Evolutionary conservation across 2,797 vertebrate genomes (phyloP), one percentile per base, ranked within the genome.

Genomic region (Harpagifer antarcticus): DNA sequence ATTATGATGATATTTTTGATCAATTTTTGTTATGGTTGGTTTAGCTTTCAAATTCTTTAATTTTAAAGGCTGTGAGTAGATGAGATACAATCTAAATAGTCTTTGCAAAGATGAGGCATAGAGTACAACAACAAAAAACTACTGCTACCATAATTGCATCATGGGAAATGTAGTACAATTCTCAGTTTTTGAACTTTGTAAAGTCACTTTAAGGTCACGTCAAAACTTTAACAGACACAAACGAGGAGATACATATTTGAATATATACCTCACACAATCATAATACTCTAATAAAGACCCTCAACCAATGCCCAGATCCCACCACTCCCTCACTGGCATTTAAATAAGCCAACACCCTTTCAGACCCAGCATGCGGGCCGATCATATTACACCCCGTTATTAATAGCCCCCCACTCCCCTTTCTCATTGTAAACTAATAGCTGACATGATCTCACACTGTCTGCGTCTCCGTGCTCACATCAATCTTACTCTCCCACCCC

Each of bases 371-470:
- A n/a, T 23, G 47, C 56, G 77, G 56, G 42, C 71, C 9, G 85
- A 80, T 94, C 83, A 86, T 57, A 50, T 92, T 91, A 90, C 91
- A 88, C 54, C 68, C 62, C 72, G 82, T 75, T 94, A 93, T 94
- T 92, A 91, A 93, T 94, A 94, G 89, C 65, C 61, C 27, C 49
- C 56, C 72, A 89, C 87, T 89, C 85, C 72, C 45, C 72, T 90
- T 89, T 77, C 83, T 86, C 85, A 85, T 83, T 88, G 92, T 86
- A 88, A 92, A 90, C 47, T 45, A 86, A 93, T 88, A 83, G 75
- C 81, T 74, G 79, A 68, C 67, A 72, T 20, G 63, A 74, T 87
- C 76, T 66, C 72, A 68, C 68, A 52, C 77, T 27, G 72, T 44
- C 64, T 33, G 33, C 75, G 47, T 57, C 60, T 15, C 37, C 79